Conservation (phyloP, 2,113 vertebrate species). For the Heterochromis multidens region DNA sequence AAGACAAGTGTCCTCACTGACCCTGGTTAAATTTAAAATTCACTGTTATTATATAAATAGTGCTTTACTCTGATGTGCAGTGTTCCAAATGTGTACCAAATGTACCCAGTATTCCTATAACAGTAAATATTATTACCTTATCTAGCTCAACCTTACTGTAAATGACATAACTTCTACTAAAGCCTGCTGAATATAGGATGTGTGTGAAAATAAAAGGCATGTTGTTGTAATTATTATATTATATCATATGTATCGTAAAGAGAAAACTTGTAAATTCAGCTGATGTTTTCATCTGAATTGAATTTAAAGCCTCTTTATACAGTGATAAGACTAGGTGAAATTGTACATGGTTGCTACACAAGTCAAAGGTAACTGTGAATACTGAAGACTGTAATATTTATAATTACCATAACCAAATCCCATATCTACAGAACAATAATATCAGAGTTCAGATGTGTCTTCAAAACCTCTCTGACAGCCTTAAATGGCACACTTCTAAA, state of each 20-base stretch:
- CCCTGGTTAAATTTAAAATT: neutral
- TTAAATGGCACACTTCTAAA: neutral
- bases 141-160: neutral
- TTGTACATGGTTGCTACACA: neutral
- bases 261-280: neutral
- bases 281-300: too few relatives aligned
- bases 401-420: neutral
- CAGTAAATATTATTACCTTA: neutral
- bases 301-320: neutral
- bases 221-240: neutral
- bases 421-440: neutral
- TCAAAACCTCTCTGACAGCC: neutral
- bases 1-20: conserved; percentile 25
- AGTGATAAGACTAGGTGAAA: neutral
- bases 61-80: neutral
- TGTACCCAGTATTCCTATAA: neutral
- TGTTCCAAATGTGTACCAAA: neutral
- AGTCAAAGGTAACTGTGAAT: neutral
- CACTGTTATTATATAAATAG: neutral
- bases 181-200: too few relatives aligned
- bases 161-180: neutral
- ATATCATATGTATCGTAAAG: neutral
- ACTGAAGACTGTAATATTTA: neutral
- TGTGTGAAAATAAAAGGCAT: neutral
- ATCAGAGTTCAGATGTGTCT: neutral